These are phyloP conservation scores for Mustela lutreola DNA, from an alignment of 2,113 vertebrate genomes.

Conservation along the genomic window DNA sequence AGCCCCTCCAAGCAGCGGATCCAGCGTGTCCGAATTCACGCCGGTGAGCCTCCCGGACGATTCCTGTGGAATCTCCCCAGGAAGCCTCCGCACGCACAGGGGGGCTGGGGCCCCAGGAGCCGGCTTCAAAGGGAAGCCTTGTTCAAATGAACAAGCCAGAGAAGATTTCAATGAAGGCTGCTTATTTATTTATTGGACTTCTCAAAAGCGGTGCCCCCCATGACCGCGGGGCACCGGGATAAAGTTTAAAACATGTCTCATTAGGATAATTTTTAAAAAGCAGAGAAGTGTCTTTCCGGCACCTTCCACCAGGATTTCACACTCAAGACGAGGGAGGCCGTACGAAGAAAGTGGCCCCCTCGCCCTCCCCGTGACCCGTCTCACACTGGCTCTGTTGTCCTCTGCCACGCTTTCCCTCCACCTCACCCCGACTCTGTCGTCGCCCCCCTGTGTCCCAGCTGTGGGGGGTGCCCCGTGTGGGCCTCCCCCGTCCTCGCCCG, in stretches of 20 bases:
- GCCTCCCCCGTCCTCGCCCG: neutral
- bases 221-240: neutral
- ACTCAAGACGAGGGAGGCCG: rapidly evolving
- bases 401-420: neutral
- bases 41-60: rapidly evolving
- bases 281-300: neutral
- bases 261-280: neutral
- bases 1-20: neutral
- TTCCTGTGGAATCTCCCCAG: neutral
- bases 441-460: neutral
- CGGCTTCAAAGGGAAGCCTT: neutral
- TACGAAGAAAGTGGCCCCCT: neutral
- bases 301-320: neutral
- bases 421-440: rapidly evolving
- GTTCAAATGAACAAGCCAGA: neutral
- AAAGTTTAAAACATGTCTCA: neutral
- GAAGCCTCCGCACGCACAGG: neutral
- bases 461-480: neutral
- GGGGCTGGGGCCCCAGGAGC: rapidly evolving
- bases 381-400: neutral
- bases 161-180: neutral
- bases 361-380: rapidly evolving
- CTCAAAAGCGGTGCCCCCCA: neutral
- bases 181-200: conserved; percentile 45
- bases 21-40: rapidly evolving